phyloP scores from a whole-genome alignment of 2,797 vertebrate species.

The Poeciliopsis turneri region DNA sequence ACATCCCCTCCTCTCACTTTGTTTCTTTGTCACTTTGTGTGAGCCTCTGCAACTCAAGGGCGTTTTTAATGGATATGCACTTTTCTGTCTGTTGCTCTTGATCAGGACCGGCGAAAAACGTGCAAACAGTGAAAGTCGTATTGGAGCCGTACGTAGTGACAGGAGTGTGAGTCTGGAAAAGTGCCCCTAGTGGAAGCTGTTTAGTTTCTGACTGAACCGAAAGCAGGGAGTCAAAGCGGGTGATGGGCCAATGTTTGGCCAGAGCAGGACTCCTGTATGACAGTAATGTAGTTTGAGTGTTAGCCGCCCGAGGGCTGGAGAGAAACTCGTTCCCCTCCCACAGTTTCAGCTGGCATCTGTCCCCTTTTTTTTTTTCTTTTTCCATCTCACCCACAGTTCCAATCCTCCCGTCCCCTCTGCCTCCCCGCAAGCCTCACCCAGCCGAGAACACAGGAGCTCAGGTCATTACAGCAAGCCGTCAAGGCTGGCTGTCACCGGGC shows the following conservation, averaged over 20 bases:
- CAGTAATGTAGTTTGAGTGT: constrained; percentile 78
- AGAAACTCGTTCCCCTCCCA: constrained; percentile 77
- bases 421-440: constrained; percentile 60
- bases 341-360: constrained; percentile 78
- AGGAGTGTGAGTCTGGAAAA: constrained; percentile 56
- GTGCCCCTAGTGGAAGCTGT: constrained; percentile 68
- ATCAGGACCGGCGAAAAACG: constrained; percentile 36
- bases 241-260: constrained; percentile 73
- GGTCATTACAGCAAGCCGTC: constrained; percentile 83
- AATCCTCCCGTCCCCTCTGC: constrained; percentile 47
- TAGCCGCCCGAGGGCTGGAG: constrained; percentile 72
- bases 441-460: constrained; percentile 71
- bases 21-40: constrained; percentile 47
- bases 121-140: constrained; percentile 29
- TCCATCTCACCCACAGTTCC: constrained; percentile 61
- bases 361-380: constrained; percentile 23
- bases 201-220: constrained; percentile 74
- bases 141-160: constrained; percentile 12
- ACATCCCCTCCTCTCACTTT: constrained; percentile 39
- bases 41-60: constrained; percentile 11
- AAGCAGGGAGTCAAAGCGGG: constrained; percentile 71
- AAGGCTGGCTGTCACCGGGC: constrained; percentile 70
- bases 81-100: constrained; percentile 33
- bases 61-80: constrained; percentile 44
- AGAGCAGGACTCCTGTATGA: constrained; percentile 75